These are phyloP conservation scores for Alces alces DNA, from an alignment of 2,113 vertebrate species.

Conservation along the genomic window DNA sequence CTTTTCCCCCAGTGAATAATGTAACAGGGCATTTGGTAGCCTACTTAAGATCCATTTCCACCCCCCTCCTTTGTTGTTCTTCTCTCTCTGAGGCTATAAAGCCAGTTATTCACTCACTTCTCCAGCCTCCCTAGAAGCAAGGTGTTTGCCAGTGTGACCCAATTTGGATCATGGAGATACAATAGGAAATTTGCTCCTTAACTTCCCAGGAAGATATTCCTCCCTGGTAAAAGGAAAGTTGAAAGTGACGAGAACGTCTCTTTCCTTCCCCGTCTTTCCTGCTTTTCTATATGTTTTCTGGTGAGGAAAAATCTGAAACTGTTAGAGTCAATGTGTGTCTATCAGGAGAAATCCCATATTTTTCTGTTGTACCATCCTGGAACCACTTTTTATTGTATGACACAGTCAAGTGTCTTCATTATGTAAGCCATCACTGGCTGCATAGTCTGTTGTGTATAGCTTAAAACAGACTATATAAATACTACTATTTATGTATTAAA, in stretches of 20 bases:
- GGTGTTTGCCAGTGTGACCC: not conserved
- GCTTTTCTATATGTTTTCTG: not conserved
- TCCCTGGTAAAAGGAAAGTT: not conserved
- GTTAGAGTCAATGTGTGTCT: not conserved
- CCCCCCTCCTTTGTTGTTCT: not conserved
- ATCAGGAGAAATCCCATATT: not conserved
- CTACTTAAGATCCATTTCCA: not conserved
- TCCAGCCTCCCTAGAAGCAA: not conserved
- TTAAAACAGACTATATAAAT: not conserved
- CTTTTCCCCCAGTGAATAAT: not conserved
- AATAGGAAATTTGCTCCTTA: not conserved
- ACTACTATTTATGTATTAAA: not conserved
- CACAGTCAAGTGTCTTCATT: not conserved
- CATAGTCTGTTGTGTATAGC: not conserved
- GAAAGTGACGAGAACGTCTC: not conserved
- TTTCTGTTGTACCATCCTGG: not conserved
- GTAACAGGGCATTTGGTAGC: not conserved
- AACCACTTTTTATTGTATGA: not conserved
- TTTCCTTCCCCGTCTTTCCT: not conserved
- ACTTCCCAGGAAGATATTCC: constrained; percentile 4
- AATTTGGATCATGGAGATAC: not conserved
- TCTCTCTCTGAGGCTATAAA: not conserved
- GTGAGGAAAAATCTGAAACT: not conserved
- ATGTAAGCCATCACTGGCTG: not conserved
- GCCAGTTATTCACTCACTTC: not conserved